Percentiles rank a stretch among this genome's conserved stretches.
Evolutionary conservation across 2,113 vertebrate species (phyloP).

Genomic region (Hippolais icterina): DNA sequence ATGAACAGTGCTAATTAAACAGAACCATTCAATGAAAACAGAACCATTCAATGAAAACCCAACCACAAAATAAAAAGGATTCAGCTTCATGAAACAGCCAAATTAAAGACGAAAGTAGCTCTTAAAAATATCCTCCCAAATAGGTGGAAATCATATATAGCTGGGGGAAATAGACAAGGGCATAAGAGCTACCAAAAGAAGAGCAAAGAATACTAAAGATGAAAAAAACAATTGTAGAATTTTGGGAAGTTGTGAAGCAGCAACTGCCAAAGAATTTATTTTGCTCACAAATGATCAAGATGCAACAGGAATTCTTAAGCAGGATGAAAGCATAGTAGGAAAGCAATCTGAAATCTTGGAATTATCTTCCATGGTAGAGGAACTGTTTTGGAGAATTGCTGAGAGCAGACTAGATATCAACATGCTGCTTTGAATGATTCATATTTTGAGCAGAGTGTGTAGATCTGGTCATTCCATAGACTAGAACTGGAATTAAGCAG

Average conservation of each 20-base stretch:
- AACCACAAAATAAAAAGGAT: slow-evolving; percentile 2
- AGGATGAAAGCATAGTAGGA: not conserved
- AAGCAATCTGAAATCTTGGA: not conserved
- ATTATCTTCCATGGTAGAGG: not conserved
- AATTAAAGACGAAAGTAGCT: not conserved
- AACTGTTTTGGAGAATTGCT: not conserved
- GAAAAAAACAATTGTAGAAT: not conserved
- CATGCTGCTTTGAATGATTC: not conserved
- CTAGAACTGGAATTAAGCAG: not conserved
- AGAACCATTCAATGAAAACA: slow-evolving; percentile 32
- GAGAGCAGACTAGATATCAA: not conserved
- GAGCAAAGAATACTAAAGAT: not conserved
- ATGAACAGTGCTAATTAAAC: slow-evolving; percentile 42
- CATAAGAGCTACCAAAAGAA: not conserved
- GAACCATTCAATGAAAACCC: slow-evolving; percentile 9
- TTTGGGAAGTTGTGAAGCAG: not conserved
- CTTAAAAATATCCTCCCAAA: not conserved
- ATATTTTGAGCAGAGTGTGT: not conserved
- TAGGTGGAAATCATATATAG: not conserved
- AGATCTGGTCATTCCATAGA: not conserved
- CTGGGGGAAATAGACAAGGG: not conserved
- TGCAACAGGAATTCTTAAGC: not conserved
- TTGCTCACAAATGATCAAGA: not conserved
- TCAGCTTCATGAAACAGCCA: not conserved
- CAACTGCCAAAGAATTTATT: not conserved